Evolutionary conservation across 1,140 invertebrate genomes (phyloP).

Genomic region (Pachyrhynchus sulphureomaculatus): DNA sequence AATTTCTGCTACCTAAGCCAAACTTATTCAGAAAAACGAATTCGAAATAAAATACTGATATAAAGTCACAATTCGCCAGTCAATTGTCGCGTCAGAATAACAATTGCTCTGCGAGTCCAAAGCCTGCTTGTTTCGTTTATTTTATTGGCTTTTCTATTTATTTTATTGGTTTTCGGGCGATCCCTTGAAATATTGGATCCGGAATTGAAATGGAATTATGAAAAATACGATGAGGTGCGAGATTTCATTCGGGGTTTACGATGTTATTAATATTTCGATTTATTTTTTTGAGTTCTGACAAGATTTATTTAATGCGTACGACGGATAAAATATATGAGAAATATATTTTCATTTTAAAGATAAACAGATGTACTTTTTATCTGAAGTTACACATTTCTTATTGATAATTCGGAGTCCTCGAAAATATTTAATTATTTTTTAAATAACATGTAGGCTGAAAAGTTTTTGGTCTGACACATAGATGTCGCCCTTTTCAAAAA

Average conservation of each 20-base stretch:
- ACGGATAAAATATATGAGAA: no score
- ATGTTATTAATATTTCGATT: neutral
- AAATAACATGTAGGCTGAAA: no score
- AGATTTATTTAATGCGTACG: no score
- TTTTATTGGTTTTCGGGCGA: conserved; percentile 19
- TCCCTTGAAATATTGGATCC: conserved; percentile 26
- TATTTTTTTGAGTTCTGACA: no score
- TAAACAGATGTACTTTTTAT: no score
- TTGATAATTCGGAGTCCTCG: no score
- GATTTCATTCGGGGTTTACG: neutral
- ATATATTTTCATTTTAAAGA: no score
- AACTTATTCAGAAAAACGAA: conserved; percentile 6
- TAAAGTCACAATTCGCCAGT: conserved; percentile 34
- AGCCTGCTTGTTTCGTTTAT: conserved; percentile 32
- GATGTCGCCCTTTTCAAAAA: no score
- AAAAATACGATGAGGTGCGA: conserved; percentile 10
- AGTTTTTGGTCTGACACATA: no score
- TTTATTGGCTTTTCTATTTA: conserved; percentile 35
- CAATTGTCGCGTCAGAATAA: conserved; percentile 42
- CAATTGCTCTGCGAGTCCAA: conserved; percentile 28
- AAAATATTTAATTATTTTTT: no score
- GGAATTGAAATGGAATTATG: conserved; percentile 29
- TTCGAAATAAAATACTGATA: conserved; percentile 30
- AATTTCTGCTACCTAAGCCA: conserved; percentile 16
- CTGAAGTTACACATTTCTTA: no score